These are phyloP conservation scores for Lanistes nyassanus DNA, from an alignment of 1,140 invertebrate genomes.

Conservation along the genomic window DNA sequence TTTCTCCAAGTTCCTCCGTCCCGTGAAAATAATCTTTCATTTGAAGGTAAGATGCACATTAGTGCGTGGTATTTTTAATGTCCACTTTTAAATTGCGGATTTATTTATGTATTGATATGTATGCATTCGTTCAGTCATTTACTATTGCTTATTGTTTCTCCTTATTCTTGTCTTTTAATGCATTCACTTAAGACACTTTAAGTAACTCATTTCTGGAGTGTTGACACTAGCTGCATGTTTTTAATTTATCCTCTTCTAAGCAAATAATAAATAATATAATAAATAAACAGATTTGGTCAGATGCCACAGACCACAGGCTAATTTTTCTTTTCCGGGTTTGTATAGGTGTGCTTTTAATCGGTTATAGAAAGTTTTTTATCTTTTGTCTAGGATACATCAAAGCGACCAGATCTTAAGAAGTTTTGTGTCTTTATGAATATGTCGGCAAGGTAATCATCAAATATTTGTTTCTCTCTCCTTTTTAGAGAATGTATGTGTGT, in stretches of 20 bases:
- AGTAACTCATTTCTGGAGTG: background rate
- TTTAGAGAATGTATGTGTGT: background rate
- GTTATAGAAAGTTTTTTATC: too few relatives aligned
- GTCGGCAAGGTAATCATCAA: slow-evolving; percentile 28
- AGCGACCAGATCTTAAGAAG: slow-evolving; percentile 14
- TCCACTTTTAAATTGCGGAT: slow-evolving; percentile 6
- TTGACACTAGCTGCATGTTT: too few relatives aligned
- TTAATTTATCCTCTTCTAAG: too few relatives aligned
- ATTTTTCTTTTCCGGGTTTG: background rate
- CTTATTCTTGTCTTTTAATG: background rate
- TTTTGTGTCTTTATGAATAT: slow-evolving; percentile 42
- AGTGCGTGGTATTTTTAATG: background rate
- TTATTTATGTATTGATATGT: slow-evolving; percentile 36
- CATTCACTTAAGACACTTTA: background rate
- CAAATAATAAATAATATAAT: too few relatives aligned
- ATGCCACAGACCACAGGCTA: too few relatives aligned
- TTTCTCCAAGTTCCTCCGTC: slow-evolving; percentile 29
- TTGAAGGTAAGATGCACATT: slow-evolving; percentile 30
- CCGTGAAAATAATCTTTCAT: slow-evolving; percentile 36
- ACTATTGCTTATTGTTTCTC: background rate
- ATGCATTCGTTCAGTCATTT: background rate
- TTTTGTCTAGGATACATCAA: slow-evolving; percentile 10
- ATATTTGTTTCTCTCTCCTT: background rate
- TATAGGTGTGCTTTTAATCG: background rate
- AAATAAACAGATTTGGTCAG: too few relatives aligned